A percentile compares a stretch with the other conserved stretches of the same genome.
Conservation (phyloP, 2,113 vertebrate genomes). For the Saiga tatarica region DNA sequence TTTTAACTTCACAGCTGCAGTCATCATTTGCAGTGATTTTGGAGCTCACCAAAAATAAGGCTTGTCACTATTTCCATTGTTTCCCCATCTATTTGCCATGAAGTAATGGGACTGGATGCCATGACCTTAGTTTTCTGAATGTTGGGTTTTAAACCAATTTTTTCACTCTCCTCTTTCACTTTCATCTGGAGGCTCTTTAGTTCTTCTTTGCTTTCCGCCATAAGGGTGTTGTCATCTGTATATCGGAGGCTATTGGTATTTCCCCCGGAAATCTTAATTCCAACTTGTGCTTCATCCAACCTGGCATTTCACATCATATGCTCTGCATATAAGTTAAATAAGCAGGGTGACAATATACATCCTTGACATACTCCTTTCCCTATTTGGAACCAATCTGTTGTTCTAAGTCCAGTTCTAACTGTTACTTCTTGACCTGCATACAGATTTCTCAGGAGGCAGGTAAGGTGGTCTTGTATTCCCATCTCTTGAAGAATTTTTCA, state of each 20-base stretch:
- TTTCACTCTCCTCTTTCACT: not conserved
- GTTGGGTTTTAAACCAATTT: not conserved
- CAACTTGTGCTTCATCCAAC: not conserved
- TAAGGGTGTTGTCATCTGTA: not conserved
- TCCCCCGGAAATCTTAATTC: not conserved
- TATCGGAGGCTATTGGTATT: not conserved
- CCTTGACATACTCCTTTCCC: not conserved
- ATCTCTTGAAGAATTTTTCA: not conserved
- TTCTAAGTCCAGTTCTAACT: not conserved
- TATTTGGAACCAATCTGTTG: not conserved
- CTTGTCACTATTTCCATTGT: not conserved
- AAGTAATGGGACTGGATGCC: not conserved
- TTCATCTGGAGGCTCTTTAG: not conserved
- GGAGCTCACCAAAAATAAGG: not conserved
- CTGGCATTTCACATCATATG: not conserved
- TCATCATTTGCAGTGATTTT: not conserved
- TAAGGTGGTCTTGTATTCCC: not conserved
- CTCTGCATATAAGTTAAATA: not conserved
- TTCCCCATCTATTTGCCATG: not conserved
- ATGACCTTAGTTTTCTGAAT: not conserved
- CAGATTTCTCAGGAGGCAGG: not conserved
- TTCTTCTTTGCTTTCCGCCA: not conserved
- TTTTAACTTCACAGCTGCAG: not conserved
- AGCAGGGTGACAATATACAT: not conserved
- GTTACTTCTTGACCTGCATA: not conserved